Percentiles rank a stretch among this genome's conserved stretches.
Conservation (phyloP, 2,113 vertebrate species). For the Capreolus pygargus region DNA sequence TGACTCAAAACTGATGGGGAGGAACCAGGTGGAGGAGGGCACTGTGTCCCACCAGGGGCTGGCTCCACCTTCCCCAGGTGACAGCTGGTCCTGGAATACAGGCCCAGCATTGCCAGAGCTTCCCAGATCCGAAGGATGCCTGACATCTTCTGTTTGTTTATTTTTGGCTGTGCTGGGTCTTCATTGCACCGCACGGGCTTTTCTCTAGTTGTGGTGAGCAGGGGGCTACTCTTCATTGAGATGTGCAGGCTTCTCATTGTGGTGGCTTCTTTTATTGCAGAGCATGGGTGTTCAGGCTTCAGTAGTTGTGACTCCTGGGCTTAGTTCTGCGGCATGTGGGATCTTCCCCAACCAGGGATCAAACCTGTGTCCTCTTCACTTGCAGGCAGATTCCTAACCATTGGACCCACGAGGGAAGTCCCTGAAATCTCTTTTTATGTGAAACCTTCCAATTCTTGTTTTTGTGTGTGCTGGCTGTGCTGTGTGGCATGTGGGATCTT, state of each 20-base stretch:
- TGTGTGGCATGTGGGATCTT: not conserved
- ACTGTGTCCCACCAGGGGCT: rapidly evolving
- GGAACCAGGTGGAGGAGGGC: not conserved
- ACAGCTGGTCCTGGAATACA: not conserved
- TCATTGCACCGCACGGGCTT: rapidly evolving
- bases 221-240: rapidly evolving
- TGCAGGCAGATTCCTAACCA: not conserved
- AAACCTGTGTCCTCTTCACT: not conserved
- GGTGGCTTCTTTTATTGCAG: not conserved
- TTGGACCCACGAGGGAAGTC: not conserved
- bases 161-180: not conserved
- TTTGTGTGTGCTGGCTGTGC: not conserved
- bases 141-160: not conserved
- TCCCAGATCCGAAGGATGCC: not conserved
- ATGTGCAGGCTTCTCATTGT: not conserved
- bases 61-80: rapidly evolving
- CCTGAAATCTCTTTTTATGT: not conserved
- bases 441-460: not conserved
- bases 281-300: not conserved
- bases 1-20: not conserved
- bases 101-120: rapidly evolving
- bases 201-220: not conserved
- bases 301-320: not conserved
- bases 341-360: not conserved
- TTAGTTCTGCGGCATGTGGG: not conserved